A percentile compares a stretch with the other conserved stretches of the same genome.
These are phyloP conservation scores for Geotrypetes seraphini DNA, from an alignment of 2,797 vertebrate species.

Conservation along the genomic window DNA sequence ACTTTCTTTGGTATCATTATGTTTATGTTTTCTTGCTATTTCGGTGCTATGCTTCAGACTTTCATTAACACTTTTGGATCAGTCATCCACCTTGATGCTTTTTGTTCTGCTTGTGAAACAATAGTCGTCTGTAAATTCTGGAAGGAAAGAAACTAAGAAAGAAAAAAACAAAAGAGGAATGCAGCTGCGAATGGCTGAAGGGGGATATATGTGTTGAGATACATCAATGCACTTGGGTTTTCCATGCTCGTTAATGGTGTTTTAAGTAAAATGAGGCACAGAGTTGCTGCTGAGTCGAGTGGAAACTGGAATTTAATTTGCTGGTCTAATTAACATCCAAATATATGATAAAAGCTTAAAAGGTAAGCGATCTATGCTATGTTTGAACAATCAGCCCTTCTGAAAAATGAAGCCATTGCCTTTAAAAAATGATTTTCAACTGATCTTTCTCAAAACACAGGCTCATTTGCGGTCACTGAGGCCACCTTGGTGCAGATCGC, in stretches of 20 bases:
- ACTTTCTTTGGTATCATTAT: constrained; percentile 36
- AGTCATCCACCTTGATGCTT: too few species aligned
- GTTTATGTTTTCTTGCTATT: constrained; percentile 32
- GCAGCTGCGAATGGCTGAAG: constrained; percentile 49
- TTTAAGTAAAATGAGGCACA: constrained; percentile 68
- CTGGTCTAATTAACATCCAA: constrained; percentile 63
- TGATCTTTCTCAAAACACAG: constrained; percentile 68
- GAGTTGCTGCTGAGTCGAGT: constrained; percentile 57
- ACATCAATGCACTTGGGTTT: constrained; percentile 52
- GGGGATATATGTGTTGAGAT: constrained; percentile 58
- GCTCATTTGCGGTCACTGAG: constrained; percentile 64
- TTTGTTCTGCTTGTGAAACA: constrained; percentile 57
- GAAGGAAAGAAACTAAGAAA: constrained; percentile 26
- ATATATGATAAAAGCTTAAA: constrained; percentile 66
- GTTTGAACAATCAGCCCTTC: constrained; percentile 34
- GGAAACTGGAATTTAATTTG: constrained; percentile 60
- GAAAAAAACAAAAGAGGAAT: constrained; percentile 40
- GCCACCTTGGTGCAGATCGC: constrained; percentile 68
- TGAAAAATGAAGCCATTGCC: constrained; percentile 48
- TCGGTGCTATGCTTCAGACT: too few species aligned
- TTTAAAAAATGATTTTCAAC: constrained; percentile 62
- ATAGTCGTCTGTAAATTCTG: constrained; percentile 52
- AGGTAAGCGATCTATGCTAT: constrained; percentile 63
- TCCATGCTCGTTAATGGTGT: constrained; percentile 58
- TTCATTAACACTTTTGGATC: too few species aligned